Evolutionary conservation across 1,140 invertebrate genomes (phyloP).

Genomic region (Lethrus apterus): DNA sequence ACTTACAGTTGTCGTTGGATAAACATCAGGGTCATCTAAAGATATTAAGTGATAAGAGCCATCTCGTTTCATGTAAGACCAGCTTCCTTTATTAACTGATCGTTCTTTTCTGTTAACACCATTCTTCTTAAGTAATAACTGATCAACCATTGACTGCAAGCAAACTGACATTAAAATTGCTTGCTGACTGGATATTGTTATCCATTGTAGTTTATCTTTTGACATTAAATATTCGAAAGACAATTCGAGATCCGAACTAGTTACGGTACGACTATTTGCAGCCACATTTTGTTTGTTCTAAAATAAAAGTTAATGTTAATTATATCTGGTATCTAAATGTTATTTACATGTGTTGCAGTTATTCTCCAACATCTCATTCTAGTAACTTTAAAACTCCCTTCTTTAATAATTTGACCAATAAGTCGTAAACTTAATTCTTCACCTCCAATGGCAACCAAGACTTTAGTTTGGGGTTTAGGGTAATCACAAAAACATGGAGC

Average conservation of each 20-base stretch:
- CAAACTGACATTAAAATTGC: conserved; percentile 93
- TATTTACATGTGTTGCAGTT: conserved; percentile 73
- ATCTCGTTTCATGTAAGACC: conserved; percentile 48
- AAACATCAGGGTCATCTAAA: conserved; percentile 35
- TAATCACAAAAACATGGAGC: conserved; percentile 70
- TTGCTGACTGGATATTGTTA: conserved; percentile 81
- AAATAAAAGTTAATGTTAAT: conserved; percentile 19
- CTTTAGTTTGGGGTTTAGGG: conserved; percentile 58
- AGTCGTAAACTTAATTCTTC: conserved; percentile 68
- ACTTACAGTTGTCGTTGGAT: conserved; percentile 28
- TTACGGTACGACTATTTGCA: conserved; percentile 27
- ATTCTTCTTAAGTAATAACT: conserved; percentile 77
- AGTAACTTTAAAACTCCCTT: conserved; percentile 85
- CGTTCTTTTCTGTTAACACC: conserved; percentile 40
- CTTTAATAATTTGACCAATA: conserved; percentile 49
- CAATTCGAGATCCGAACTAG: conserved; percentile 57
- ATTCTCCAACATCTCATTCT: conserved; percentile 95
- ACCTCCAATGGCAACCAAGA: conserved; percentile 66
- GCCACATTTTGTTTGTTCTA: conserved; percentile 35
- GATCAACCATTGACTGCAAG: conserved; percentile 90
- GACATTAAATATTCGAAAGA: conserved; percentile 94
- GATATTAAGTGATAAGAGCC: conserved; percentile 47
- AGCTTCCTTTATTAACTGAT: conserved; percentile 33
- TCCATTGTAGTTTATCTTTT: conserved; percentile 89
- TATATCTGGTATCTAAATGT: too few species aligned